These are phyloP conservation scores for Perdita meconis DNA, from an alignment of 2,888 invertebrate species.

Conservation along the genomic window DNA sequence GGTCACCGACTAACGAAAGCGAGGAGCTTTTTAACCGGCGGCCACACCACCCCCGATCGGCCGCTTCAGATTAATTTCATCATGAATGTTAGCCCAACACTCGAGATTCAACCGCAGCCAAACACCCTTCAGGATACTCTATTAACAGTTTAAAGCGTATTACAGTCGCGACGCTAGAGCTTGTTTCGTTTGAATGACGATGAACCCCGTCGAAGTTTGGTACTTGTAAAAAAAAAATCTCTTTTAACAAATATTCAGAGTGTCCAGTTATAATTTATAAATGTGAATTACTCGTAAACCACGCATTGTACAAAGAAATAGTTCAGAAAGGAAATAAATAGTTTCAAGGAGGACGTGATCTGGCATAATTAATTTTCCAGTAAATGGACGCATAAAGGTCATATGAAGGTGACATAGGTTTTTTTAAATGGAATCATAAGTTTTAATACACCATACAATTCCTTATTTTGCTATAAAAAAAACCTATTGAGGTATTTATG, in stretches of 20 bases:
- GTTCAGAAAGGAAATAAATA: too few species aligned
- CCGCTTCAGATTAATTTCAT: conserved; percentile 83
- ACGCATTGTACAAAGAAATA: too few species aligned
- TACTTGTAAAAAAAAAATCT: conserved; percentile 21
- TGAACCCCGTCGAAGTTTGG: conserved; percentile 31
- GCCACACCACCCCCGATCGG: conserved; percentile 67
- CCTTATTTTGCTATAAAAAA: too few species aligned
- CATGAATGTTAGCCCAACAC: conserved; percentile 84
- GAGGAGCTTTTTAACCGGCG: conserved; percentile 73
- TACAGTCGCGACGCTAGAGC: conserved; percentile 67
- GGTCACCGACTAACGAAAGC: conserved; percentile 59
- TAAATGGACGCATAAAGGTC: too few species aligned
- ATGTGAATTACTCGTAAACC: too few species aligned
- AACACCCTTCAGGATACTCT: conserved; percentile 80
- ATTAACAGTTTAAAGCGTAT: conserved; percentile 80
- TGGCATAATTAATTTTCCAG: not conserved
- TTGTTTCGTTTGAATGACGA: conserved; percentile 46
- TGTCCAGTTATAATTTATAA: too few species aligned
- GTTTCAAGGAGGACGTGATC: too few species aligned
- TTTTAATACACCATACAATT: too few species aligned
- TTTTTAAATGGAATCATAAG: too few species aligned
- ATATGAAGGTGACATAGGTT: not conserved
- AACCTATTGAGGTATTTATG: too few species aligned
- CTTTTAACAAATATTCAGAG: too few species aligned
- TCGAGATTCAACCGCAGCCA: conserved; percentile 82